Base-by-base conservation (phyloP, 2,888 invertebrate genomes). In the Blastobasis adustella region DNA sequence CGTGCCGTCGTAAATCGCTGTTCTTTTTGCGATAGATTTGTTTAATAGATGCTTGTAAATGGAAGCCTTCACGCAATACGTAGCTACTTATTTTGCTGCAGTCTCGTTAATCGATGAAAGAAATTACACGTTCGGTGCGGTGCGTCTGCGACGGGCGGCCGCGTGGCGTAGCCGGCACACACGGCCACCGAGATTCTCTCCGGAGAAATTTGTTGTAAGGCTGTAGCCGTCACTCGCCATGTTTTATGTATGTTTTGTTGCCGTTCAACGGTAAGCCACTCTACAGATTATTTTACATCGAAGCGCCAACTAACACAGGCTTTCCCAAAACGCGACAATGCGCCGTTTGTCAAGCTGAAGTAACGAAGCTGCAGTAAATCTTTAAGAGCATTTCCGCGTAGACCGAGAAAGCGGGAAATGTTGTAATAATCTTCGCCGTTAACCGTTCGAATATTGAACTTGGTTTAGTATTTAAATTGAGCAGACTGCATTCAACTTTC, bases 201-300 rank as follows among this genome's bases (percentile, higher is more conserved):
- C 51, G 72, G 83, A 77, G 86, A 86, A 86, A 86, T 80, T 81
- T 69, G 69, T 61, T 58, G 68, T 69, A 63, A 67, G 65, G 61
- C 61, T 61, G 62, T 64, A 68, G 62, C 61, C 57, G 58, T 57
- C 58, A 56, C 42, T 58, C 54, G 64, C 68, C 67, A 81, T 83
- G 77, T 81, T 79, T 79, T 79, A 82, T 80, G 74, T 76, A 81
- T 79, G 67, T 61, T 67, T 71, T 69, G 70, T 69, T 61, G 61
- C 44, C 45, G 6, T 52, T 41, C 43, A 50, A 36, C 9, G 42
- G 42, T n/a, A n/a, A n/a, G n/a, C n/a, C n/a, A n/a, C n/a, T n/a
- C n/a, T n/a, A n/a, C 42, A 8, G 40, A 9, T 9, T 42, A 42
- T n/a, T 42, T n/a, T 8, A 42, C 10, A 9, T 9, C 10, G 42